These are phyloP conservation scores for Eurypyga helias DNA, from an alignment of 2,113 vertebrate genomes.

Conservation along the genomic window DNA sequence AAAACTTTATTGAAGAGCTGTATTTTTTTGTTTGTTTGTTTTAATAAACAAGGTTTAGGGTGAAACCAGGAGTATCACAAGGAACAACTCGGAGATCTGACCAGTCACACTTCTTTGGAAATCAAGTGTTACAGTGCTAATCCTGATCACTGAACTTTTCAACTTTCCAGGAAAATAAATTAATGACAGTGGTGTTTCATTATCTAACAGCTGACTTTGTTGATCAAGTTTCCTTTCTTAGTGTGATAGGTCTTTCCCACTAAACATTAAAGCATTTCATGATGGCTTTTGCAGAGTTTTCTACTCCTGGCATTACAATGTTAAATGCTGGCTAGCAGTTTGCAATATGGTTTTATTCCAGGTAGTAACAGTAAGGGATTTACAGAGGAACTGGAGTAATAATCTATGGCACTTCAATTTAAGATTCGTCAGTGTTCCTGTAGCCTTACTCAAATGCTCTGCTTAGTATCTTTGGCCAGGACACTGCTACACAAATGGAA, in stretches of 20 bases:
- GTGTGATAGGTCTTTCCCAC: neutral
- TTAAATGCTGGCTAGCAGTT: neutral
- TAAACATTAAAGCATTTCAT: neutral
- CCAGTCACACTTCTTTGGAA: neutral
- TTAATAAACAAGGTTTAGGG: neutral
- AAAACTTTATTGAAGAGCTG: neutral
- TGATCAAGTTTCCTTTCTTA: neutral
- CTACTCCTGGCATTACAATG: neutral
- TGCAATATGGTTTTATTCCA: neutral
- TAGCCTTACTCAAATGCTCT: neutral
- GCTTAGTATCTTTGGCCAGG: neutral
- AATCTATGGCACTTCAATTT: neutral
- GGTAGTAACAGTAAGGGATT: neutral
- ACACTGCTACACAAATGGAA: neutral
- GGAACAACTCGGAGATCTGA: neutral
- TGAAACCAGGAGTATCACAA: neutral
- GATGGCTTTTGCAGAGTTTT: neutral
- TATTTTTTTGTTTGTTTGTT: neutral
- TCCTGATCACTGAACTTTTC: neutral
- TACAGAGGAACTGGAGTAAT: neutral
- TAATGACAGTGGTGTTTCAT: neutral
- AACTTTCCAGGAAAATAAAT: neutral
- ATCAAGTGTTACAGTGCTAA: neutral
- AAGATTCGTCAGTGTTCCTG: neutral
- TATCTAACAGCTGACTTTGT: neutral